These are phyloP conservation scores for Liolophura sinensis DNA, from an alignment of 1,140 invertebrate species.

Conservation along the genomic window DNA sequence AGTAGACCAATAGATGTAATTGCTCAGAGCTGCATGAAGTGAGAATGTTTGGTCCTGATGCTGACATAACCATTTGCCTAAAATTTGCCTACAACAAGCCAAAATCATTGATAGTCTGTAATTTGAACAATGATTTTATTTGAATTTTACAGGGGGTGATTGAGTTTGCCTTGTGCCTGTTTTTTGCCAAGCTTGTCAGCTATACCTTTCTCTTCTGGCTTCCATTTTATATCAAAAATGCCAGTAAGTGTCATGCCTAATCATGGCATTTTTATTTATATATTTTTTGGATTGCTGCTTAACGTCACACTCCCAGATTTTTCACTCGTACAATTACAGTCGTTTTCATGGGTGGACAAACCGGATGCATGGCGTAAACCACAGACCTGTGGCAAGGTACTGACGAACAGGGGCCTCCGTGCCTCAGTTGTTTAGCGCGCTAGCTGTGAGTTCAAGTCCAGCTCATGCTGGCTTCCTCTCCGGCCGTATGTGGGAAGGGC, in stretches of 20 bases:
- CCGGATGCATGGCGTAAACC: no score
- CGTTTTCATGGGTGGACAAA: no score
- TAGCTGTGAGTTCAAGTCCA: no score
- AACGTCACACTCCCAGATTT: no score
- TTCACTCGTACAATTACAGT: no score
- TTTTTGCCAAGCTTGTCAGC: slow-evolving; percentile 96
- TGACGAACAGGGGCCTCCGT: no score
- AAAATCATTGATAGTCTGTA: slow-evolving; percentile 6
- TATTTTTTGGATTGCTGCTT: slow-evolving; percentile 1
- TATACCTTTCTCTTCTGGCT: slow-evolving; percentile 98
- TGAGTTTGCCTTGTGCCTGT: slow-evolving; percentile 91
- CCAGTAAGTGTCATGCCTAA: slow-evolving; percentile 71
- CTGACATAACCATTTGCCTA: background rate
- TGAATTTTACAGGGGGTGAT: slow-evolving; percentile 75
- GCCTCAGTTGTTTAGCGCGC: no score
- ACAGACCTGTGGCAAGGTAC: no score
- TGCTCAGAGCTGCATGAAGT: background rate
- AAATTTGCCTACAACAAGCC: background rate
- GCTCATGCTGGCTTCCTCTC: no score
- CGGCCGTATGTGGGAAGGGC: no score
- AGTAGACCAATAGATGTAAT: background rate
- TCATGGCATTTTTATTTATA: background rate
- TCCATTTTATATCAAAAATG: slow-evolving; percentile 83
- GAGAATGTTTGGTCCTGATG: background rate
- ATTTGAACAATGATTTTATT: slow-evolving; percentile 15